Base-by-base conservation (phyloP, 2,797 vertebrate genomes). In the Diplodus puntazzo region DNA sequence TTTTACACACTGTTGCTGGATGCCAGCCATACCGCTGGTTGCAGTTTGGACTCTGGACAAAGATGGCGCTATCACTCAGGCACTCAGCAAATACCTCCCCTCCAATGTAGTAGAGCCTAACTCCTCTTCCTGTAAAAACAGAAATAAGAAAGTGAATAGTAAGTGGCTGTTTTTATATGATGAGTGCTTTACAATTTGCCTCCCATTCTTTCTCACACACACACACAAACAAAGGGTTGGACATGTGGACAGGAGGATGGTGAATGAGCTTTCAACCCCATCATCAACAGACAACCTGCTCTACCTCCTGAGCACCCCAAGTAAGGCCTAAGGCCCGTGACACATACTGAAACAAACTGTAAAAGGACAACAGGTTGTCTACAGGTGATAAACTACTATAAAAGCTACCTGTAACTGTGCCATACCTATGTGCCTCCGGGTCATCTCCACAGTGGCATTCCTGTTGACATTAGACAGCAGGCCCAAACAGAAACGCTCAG, bases 1-100 rank as follows among this genome's bases (percentile, higher is more conserved):
- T 99, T 95, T 99, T 99, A 94, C 98, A 99, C 80, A 99, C 98
- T 0, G 98, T 99, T 55, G 98, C 98, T 77, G 98, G 98, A 95
- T 99, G 98, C 98, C 98, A 99, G 88, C 98, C 97, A 3, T 99
- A 99, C 94, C 98, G 97, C 91, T 99, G 98, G 94, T 99, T 99
- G 90, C 98, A 99, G 91, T 99, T 99, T 86, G 98, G 98, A 95
- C 98, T 99, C 94, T 99, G 98, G 85, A 99, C 98, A 90, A 99
- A 99, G 93, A 99, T 99, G 50, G 98, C 98, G 49, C 98, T 99
- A 88, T 99, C 98, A 67, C 98, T 99, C 69, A 99, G 95, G 96
- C 98, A 99, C 95, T 99, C 98, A 0, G 98, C 98, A 95, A 99
- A 99, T 74, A 99, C 98, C 87, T 99, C 98, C 27, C 98, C 98